Conservation (phyloP, 1,140 invertebrate genomes). For the Aculops lycopersici region DNA sequence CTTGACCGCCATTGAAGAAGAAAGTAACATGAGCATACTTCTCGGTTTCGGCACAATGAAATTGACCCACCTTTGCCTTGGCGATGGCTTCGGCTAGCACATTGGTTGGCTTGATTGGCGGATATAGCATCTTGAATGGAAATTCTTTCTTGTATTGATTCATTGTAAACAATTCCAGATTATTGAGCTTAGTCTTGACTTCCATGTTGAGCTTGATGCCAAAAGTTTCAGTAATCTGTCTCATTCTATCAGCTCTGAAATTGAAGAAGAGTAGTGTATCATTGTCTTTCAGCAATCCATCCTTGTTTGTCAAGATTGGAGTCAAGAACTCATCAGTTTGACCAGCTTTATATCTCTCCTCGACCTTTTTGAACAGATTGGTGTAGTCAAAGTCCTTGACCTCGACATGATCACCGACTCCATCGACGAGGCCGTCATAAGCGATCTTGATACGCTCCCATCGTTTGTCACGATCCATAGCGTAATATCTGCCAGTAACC, state of each 20-base stretch:
- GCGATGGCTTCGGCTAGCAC: constrained; percentile 19
- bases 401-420: no score
- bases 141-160: constrained; percentile 21
- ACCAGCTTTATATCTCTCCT: constrained; percentile 3
- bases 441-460: constrained; percentile 19
- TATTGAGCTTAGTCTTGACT: constrained; percentile 12
- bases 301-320: constrained; percentile 17
- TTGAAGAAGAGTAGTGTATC: constrained; percentile 20
- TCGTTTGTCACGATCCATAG: constrained; percentile 22
- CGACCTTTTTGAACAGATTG: constrained; percentile 11
- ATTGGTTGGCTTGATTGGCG: constrained; percentile 17
- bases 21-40: constrained; percentile 22
- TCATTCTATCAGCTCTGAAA: constrained; percentile 19
- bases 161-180: constrained; percentile 14
- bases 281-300: constrained; percentile 16
- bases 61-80: constrained; percentile 15
- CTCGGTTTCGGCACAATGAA: constrained; percentile 21
- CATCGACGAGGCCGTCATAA: constrained; percentile 19
- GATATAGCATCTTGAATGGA: constrained; percentile 17
- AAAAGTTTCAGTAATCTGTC: constrained; percentile 18
- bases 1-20: constrained; percentile 20
- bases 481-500: constrained; percentile 21
- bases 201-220: constrained; percentile 16
- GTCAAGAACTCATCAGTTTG: constrained; percentile 21
- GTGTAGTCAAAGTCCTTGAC: constrained; percentile 12